These are phyloP conservation scores for Poeciliopsis turrubarensis DNA, from an alignment of 2,113 vertebrate genomes.

Conservation along the genomic window DNA sequence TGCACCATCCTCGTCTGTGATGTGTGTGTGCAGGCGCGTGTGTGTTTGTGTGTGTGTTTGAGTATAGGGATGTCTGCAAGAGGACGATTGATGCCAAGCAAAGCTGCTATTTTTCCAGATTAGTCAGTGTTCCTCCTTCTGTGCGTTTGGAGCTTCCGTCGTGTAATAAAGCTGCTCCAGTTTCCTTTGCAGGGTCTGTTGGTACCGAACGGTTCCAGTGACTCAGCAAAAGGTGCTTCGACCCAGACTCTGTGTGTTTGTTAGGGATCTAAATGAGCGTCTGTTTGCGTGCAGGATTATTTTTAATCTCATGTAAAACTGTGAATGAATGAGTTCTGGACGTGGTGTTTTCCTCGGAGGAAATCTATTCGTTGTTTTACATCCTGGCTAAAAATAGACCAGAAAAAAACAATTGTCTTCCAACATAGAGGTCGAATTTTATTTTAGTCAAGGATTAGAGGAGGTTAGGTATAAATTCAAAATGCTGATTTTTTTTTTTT, in stretches of 20 bases:
- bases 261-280: slow-evolving; percentile 25
- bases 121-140: slow-evolving; percentile 26
- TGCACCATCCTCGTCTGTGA: slow-evolving; percentile 21
- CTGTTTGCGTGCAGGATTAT: slow-evolving; percentile 30
- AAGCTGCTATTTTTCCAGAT: slow-evolving; percentile 27
- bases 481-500: no score
- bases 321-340: slow-evolving; percentile 10
- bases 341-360: neutral
- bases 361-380: slow-evolving; percentile 11
- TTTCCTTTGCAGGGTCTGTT: slow-evolving; percentile 24
- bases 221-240: slow-evolving; percentile 54
- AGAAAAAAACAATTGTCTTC: no score
- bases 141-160: slow-evolving; percentile 27
- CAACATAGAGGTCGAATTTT: neutral
- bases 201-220: slow-evolving; percentile 43
- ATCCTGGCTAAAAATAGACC: slow-evolving; percentile 28
- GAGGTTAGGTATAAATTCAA: neutral
- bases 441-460: neutral
- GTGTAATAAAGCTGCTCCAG: slow-evolving; percentile 31
- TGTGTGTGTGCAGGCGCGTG: neutral
- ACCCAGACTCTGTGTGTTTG: slow-evolving; percentile 27
- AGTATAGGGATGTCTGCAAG: slow-evolving; percentile 9
- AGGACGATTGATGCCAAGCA: slow-evolving; percentile 23
- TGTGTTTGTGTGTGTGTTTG: slow-evolving; percentile 8
- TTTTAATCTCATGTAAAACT: slow-evolving; percentile 29